Conservation (phyloP, 2,797 vertebrate species). For the Pseudomugil gertrudae region DNA sequence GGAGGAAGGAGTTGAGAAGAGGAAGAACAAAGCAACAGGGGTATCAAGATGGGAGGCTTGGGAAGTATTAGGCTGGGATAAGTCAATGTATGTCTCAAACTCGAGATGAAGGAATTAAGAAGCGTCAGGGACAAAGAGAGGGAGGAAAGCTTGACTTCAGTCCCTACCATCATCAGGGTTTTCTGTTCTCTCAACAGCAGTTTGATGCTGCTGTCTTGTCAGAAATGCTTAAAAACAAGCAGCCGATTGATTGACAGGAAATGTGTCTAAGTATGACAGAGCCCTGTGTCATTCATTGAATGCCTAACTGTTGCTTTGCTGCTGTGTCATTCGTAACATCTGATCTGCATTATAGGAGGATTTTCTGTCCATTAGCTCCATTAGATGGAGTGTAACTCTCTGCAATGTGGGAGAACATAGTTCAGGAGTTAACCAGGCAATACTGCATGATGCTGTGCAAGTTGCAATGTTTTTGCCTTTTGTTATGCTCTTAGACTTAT, state of each 20-base stretch:
- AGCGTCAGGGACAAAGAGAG: not conserved
- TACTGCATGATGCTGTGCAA: constrained; percentile 21
- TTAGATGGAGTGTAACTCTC: constrained; percentile 53
- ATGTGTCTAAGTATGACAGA: constrained; percentile 35
- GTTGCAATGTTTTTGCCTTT: constrained; percentile 12
- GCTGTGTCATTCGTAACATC: constrained; percentile 56
- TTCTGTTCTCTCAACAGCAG: not conserved
- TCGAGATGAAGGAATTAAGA: constrained; percentile 9
- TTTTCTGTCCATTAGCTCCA: constrained; percentile 58
- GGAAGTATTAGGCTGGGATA: constrained; percentile 24
- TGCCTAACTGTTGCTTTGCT: constrained; percentile 19
- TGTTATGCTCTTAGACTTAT: constrained; percentile 29
- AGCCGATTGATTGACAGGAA: constrained; percentile 50
- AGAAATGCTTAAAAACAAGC: constrained; percentile 29
- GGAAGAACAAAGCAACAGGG: constrained; percentile 32
- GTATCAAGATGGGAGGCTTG: constrained; percentile 4
- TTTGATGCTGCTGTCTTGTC: constrained; percentile 19
- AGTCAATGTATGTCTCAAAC: constrained; percentile 2
- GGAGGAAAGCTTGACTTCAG: constrained; percentile 11
- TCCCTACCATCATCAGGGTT: not conserved
- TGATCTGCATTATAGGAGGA: constrained; percentile 59
- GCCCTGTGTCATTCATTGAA: constrained; percentile 25
- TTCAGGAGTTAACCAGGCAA: constrained; percentile 21
- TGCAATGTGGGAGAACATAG: constrained; percentile 25
- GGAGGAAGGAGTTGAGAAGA: constrained; percentile 9